These are phyloP conservation scores for Gouania willdenowi DNA, from an alignment of 2,797 vertebrate species.

Conservation along the genomic window DNA sequence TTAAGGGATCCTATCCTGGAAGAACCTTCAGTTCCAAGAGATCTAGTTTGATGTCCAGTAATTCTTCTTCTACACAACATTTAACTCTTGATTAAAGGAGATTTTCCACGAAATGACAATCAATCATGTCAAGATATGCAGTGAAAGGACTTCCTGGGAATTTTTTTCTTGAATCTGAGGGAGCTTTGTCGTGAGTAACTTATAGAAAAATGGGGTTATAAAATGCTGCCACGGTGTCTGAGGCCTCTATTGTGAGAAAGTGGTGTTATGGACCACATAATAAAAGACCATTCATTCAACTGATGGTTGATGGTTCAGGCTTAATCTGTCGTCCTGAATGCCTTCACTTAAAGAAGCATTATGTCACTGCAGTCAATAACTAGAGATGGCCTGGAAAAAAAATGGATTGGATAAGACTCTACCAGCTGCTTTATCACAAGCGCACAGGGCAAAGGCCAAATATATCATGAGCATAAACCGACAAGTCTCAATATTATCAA, in stretches of 20 bases:
- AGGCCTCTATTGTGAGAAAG: constrained; percentile 15
- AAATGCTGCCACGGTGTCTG: constrained; percentile 10
- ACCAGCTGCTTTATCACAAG: not conserved
- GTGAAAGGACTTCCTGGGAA: constrained; percentile 21
- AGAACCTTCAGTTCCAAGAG: constrained; percentile 45
- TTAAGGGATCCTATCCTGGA: constrained; percentile 55
- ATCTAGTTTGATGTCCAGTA: constrained; percentile 39
- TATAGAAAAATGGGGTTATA: constrained; percentile 16
- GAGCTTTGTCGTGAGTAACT: constrained; percentile 18
- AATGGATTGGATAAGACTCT: not conserved
- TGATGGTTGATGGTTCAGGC: constrained; percentile 1
- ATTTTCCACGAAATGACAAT: constrained; percentile 40
- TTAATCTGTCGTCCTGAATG: constrained; percentile 7
- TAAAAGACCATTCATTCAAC: constrained; percentile 39
- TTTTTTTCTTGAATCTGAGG: constrained; percentile 11
- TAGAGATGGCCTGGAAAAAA: not conserved
- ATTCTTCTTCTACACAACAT: constrained; percentile 54
- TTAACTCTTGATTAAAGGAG: constrained; percentile 47
- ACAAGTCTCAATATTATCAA: too few species aligned
- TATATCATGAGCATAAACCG: too few species aligned
- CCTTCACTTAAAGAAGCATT: constrained; percentile 21
- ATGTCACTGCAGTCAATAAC: constrained; percentile 10
- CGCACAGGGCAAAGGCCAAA: too few species aligned
- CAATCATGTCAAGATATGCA: constrained; percentile 33
- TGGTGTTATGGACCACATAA: constrained; percentile 20